phyloP scores from a whole-genome alignment of 2,797 vertebrate species.

The Mormyrus hasselquistii region DNA sequence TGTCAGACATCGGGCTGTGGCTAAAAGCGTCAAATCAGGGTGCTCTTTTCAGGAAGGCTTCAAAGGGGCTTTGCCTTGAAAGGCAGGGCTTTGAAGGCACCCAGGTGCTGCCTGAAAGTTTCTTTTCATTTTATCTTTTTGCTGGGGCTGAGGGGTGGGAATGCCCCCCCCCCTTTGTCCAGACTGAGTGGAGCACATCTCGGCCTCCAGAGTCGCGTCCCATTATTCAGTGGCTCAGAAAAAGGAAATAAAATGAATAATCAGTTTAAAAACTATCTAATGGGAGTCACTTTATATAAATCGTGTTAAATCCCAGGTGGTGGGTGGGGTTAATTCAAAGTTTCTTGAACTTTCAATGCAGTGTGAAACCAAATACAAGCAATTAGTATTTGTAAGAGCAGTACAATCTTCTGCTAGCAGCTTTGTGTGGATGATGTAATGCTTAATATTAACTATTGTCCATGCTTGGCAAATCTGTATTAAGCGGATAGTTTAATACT shows the following conservation, averaged over 20 bases:
- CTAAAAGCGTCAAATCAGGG: neutral
- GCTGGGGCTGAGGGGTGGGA: no score
- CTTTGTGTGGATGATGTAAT: neutral
- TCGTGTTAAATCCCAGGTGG: neutral
- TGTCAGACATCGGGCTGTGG: neutral
- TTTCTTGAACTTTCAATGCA: neutral
- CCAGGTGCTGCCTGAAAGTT: conserved; percentile 15
- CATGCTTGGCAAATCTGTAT: neutral
- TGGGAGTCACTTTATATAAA: neutral
- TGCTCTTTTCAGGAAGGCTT: neutral
- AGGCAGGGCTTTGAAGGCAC: neutral
- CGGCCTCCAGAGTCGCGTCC: neutral
- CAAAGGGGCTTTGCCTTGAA: neutral
- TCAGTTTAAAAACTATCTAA: neutral
- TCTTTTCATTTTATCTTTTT: neutral
- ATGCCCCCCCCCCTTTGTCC: neutral
- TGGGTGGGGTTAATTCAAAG: neutral
- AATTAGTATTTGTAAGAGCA: neutral
- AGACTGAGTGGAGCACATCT: neutral
- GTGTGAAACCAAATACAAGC: neutral
- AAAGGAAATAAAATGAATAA: neutral
- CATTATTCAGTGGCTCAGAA: neutral
- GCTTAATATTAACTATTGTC: neutral
- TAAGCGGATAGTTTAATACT: neutral
- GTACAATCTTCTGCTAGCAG: neutral